A percentile compares a stretch with the other conserved stretches of the same genome.
Conservation (phyloP, 2,888 invertebrate genomes). For the Melikaiella ostensackeni region DNA sequence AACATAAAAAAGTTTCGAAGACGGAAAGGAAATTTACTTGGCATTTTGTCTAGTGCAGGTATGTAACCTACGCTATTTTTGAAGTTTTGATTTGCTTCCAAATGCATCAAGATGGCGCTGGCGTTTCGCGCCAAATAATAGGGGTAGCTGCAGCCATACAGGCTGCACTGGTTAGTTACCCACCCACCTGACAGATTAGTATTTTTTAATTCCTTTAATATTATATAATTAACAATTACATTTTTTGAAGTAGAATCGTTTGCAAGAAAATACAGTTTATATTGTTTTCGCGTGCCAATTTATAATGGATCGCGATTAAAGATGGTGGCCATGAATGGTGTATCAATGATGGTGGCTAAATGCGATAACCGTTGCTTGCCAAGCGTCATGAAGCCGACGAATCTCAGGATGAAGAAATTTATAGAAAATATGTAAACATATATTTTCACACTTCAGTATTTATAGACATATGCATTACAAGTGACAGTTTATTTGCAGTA, state of each 20-base stretch:
- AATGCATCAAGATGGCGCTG: not conserved
- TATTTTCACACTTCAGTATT: not conserved
- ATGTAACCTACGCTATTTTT: too few relatives aligned
- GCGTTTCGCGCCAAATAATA: constrained; percentile 4
- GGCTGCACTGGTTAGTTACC: not conserved
- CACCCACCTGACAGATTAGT: not conserved
- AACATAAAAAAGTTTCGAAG: too few relatives aligned
- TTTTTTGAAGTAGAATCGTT: not conserved
- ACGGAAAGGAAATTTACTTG: too few relatives aligned
- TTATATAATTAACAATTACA: not conserved
- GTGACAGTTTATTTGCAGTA: not conserved
- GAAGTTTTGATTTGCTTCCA: too few relatives aligned
- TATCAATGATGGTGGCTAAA: constrained; percentile 8
- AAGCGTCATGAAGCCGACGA: constrained; percentile 2
- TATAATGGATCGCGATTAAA: not conserved
- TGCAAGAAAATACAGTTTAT: not conserved
- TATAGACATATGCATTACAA: not conserved
- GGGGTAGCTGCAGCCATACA: not conserved
- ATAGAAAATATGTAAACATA: not conserved
- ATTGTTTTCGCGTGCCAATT: not conserved
- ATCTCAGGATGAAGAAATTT: not conserved
- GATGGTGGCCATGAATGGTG: not conserved
- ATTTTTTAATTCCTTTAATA: not conserved
- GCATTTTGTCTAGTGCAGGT: too few relatives aligned
- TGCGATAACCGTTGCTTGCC: not conserved